Conservation (phyloP, 1,140 invertebrate genomes). For the Pectinophora gossypiella region DNA sequence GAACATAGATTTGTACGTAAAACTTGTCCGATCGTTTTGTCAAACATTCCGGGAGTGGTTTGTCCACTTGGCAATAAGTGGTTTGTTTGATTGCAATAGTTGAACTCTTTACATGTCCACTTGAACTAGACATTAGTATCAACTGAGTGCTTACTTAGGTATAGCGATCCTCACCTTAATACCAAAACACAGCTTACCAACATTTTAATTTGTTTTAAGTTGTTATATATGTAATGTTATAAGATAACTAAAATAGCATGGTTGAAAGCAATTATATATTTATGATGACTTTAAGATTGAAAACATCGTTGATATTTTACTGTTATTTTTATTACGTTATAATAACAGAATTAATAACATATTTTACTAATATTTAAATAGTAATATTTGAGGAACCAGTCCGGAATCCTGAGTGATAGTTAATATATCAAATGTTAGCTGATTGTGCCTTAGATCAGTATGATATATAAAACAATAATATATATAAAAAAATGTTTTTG, state of each 20-base stretch:
- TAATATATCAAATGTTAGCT: constrained; percentile 62
- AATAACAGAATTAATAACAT: constrained; percentile 44
- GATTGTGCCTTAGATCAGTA: constrained; percentile 71
- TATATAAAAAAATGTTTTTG: constrained; percentile 39
- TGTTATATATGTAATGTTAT: constrained; percentile 67
- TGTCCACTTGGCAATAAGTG: no score
- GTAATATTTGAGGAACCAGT: constrained; percentile 42
- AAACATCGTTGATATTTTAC: constrained; percentile 63
- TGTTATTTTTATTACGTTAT: constrained; percentile 65
- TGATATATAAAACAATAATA: no score
- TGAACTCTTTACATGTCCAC: background rate
- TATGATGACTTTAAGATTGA: constrained; percentile 46
- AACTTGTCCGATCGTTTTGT: no score
- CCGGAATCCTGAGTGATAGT: constrained; percentile 55
- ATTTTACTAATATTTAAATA: constrained; percentile 42
- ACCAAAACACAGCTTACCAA: constrained; percentile 75
- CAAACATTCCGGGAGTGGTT: no score
- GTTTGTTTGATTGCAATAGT: no score
- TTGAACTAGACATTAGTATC: constrained; percentile 9
- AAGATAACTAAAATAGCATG: constrained; percentile 57
- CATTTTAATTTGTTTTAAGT: constrained; percentile 65
- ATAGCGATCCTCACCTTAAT: constrained; percentile 70
- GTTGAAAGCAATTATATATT: constrained; percentile 50
- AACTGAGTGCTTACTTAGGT: constrained; percentile 42
- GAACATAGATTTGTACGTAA: no score